Conservation (phyloP, 2,113 vertebrate species). For the Pica pica region DNA sequence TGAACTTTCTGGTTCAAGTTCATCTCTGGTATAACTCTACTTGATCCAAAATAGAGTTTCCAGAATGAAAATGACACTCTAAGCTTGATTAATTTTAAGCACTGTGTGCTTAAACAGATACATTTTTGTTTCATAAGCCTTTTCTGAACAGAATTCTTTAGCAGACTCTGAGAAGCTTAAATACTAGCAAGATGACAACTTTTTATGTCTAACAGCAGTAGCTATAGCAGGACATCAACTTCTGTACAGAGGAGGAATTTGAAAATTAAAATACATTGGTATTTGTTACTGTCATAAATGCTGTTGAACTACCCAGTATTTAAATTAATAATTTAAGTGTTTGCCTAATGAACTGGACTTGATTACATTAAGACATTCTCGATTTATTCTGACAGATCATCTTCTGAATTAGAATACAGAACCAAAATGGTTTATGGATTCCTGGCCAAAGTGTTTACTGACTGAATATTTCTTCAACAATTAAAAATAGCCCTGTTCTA, state of each 20-base stretch:
- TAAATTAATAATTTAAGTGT: slow-evolving; percentile 82
- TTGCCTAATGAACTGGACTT: slow-evolving; percentile 80
- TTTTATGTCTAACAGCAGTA: not conserved
- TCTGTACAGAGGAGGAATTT: not conserved
- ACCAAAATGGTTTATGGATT: slow-evolving; percentile 57
- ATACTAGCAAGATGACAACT: not conserved
- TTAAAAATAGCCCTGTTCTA: not conserved
- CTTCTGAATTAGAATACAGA: slow-evolving; percentile 65
- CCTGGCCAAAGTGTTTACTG: slow-evolving; percentile 47
- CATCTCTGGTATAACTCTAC: not conserved
- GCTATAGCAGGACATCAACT: not conserved
- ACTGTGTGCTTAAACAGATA: not conserved
- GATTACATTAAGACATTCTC: slow-evolving; percentile 78
- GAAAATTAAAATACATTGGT: not conserved
- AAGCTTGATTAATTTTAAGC: not conserved
- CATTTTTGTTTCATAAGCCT: not conserved
- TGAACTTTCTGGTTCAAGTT: not conserved
- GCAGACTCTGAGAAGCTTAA: not conserved
- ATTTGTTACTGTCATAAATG: slow-evolving; percentile 69
- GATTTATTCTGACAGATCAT: slow-evolving; percentile 79
- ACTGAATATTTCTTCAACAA: slow-evolving; percentile 34
- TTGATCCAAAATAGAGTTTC: not conserved
- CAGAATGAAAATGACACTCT: not conserved
- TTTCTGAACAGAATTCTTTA: not conserved
- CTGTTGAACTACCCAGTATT: slow-evolving; percentile 76